Percentiles rank a stretch among this genome's conserved stretches.
Evolutionary conservation across 2,888 invertebrate genomes (phyloP).

Genomic region (Holacanthella duospinosa): DNA sequence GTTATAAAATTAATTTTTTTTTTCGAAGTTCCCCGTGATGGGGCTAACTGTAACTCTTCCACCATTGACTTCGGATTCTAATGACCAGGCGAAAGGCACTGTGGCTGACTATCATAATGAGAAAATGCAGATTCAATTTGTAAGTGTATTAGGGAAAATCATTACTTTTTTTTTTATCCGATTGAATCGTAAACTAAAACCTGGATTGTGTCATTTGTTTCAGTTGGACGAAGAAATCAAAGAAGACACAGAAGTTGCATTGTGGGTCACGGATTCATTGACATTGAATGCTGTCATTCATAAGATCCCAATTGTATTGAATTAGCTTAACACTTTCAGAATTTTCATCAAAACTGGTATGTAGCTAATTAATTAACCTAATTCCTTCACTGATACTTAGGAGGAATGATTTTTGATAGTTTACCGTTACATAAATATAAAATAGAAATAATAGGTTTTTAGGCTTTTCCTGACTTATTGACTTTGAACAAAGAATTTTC

Average conservation of each 20-base stretch:
- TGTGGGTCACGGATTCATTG: neutral
- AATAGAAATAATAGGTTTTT: no score
- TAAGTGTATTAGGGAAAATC: no score
- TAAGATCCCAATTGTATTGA: neutral
- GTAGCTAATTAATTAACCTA: neutral
- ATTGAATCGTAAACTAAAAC: neutral
- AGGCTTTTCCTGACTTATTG: no score
- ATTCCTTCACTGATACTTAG: neutral
- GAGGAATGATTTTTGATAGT: no score
- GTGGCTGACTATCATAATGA: neutral
- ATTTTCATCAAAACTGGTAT: neutral
- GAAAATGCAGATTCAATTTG: neutral
- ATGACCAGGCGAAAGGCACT: neutral
- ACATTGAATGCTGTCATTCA: conserved; percentile 1
- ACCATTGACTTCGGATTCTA: neutral
- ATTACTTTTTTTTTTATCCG: neutral
- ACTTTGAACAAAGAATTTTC: no score
- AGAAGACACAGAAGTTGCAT: neutral
- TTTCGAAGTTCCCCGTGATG: neutral
- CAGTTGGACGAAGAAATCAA: neutral
- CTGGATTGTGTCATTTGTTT: neutral
- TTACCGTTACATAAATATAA: no score
- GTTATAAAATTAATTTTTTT: neutral
- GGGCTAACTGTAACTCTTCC: neutral
- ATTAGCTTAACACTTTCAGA: neutral